Conservation (phyloP, 2,113 vertebrate genomes). For the Origma solitaria region DNA sequence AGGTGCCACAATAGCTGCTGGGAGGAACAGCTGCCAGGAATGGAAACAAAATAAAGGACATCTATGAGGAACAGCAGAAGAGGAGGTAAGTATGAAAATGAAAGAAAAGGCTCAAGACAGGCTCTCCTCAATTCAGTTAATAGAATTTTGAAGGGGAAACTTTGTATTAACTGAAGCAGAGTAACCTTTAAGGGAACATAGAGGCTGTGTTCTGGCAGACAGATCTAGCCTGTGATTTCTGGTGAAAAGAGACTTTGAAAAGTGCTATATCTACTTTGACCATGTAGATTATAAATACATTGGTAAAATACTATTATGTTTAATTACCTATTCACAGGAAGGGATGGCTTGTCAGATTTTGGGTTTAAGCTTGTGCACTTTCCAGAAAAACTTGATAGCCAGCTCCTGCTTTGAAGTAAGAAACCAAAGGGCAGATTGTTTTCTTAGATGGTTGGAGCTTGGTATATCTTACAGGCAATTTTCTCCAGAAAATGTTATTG, state of each 20-base stretch:
- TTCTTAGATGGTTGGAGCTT: background rate
- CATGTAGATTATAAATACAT: background rate
- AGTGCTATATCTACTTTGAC: background rate
- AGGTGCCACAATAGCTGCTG: background rate
- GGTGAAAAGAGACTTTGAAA: background rate
- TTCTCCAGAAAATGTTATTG: background rate
- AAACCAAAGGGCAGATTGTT: background rate
- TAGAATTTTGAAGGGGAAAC: background rate
- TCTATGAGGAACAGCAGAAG: background rate
- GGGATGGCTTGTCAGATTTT: background rate
- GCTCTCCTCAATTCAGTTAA: background rate
- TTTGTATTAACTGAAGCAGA: background rate
- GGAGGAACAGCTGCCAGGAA: background rate
- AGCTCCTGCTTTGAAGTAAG: background rate
- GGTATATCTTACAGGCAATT: background rate
- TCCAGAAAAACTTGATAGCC: background rate
- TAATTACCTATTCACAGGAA: background rate
- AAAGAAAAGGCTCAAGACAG: background rate
- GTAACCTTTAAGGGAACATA: background rate
- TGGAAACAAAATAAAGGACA: background rate
- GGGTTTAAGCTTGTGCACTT: background rate
- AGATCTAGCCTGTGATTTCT: background rate
- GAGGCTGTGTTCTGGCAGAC: background rate
- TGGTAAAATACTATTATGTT: background rate
- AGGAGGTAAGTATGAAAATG: background rate